Evolutionary conservation across 2,113 vertebrate species (phyloP), one percentile per base, ranked within the genome.

Genomic region (Siniperca knerii): DNA sequence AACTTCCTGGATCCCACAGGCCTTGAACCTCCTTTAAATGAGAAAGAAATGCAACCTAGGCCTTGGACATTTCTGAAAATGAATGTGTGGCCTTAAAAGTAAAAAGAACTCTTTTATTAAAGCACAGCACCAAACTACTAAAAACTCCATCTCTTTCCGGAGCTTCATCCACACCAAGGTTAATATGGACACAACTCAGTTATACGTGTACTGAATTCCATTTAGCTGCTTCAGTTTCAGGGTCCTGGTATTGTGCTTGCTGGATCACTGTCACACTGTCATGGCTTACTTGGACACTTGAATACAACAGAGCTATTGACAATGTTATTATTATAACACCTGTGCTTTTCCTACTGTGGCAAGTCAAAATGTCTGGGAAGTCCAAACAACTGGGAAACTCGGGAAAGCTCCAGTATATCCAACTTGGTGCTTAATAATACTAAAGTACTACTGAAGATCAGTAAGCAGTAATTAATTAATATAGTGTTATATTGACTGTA

Each of bases 1-100:
- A 68, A 78, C 69, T 57, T 89, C 75, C 87, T 71, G 75, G 16
- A 70, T 61, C 82, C 75, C 64, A 25, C 55, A 52, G 69, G 40
- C 82, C 67, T 89, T 85, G 25, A 89, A 87, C 82, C 57, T 64
- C 65, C n/a, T 72, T 81, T 69, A 71, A 89, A 79, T 52, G 25
- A 44, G 55, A 64, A 68, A 75, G 62, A 68, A 15, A 61, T 64
- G 64, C 55, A 69, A 40, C 23, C 67, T 54, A 46, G 70, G 64
- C 62, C n/a, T 78, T 60, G 62, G 58, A 75, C 44, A 25, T 58
- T 83, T 67, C 64, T 55, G 9, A 67, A n/a, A 25, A 18, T 54
- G 1, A 12, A 55, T 55, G 6, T 20, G 11, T 15, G 3, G 33
- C 50, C 37, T 81, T 57, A 48, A 69, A 69, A 70, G 71, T 58